These are phyloP conservation scores for Dyspetes luteomarginatus DNA, from an alignment of 2,888 invertebrate species.

Conservation along the genomic window DNA sequence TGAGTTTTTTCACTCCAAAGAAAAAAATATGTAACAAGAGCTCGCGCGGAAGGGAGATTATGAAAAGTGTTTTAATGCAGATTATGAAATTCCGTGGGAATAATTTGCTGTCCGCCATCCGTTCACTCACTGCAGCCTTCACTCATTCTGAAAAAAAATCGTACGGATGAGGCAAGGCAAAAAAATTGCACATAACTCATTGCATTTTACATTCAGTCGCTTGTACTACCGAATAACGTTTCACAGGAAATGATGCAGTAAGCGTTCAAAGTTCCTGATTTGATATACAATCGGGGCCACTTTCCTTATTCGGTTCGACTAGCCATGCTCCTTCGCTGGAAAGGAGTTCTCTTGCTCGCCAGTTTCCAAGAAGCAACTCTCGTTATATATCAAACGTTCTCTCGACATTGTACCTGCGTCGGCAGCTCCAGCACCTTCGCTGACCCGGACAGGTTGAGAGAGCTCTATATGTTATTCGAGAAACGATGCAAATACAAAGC, in stretches of 20 bases:
- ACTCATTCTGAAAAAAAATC: neutral
- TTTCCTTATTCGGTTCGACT: neutral
- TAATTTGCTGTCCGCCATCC: neutral
- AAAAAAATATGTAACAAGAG: neutral
- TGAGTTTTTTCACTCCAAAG: slow-evolving; percentile 6
- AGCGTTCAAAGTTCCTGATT: neutral
- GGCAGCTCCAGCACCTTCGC: neutral
- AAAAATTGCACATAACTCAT: slow-evolving; percentile 1
- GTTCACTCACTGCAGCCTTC: neutral
- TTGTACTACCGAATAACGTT: too few species aligned
- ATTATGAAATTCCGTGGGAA: slow-evolving; percentile 27
- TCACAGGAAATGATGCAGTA: neutral
- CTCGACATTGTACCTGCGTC: neutral
- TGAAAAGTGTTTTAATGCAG: slow-evolving; percentile 45
- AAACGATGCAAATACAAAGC: slow-evolving; percentile 29
- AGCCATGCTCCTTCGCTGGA: neutral
- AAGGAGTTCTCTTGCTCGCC: slow-evolving; percentile 2
- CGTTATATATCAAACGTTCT: slow-evolving; percentile 6
- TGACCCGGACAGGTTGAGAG: slow-evolving; percentile 10
- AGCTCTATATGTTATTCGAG: slow-evolving; percentile 28
- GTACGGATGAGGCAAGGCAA: neutral
- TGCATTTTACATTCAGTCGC: slow-evolving; percentile 13
- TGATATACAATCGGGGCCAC: neutral
- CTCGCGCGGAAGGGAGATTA: slow-evolving; percentile 27
- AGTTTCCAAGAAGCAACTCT: neutral